phyloP scores from a whole-genome alignment of 92 coral and sea anemone genomes.

The Chrysogorgia sp. region DNA sequence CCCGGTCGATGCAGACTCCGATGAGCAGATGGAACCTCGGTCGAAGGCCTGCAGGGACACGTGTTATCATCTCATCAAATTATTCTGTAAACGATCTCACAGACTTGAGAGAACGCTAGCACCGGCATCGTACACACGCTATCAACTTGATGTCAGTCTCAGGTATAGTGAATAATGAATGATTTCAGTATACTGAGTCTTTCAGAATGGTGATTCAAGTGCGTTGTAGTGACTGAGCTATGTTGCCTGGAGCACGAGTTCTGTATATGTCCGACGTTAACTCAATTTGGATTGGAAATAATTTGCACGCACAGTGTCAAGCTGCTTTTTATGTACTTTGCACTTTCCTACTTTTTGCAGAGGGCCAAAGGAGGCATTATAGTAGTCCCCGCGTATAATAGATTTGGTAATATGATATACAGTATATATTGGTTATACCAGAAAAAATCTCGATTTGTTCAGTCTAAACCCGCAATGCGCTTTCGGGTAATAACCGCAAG shows the following conservation, averaged over 20 bases:
- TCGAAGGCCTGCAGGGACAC: slow-evolving; percentile 69
- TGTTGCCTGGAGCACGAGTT: background rate
- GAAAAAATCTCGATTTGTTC: too few relatives aligned
- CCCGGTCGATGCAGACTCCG: slow-evolving; percentile 39
- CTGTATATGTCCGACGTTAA: too few relatives aligned
- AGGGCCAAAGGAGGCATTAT: too few relatives aligned
- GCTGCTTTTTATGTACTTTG: too few relatives aligned
- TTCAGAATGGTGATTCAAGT: background rate
- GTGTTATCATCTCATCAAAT: slow-evolving; percentile 90
- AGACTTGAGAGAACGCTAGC: slow-evolving; percentile 82
- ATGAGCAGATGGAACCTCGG: slow-evolving; percentile 30
- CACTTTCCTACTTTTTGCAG: too few relatives aligned
- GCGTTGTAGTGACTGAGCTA: background rate
- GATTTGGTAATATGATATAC: too few relatives aligned
- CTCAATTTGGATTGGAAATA: too few relatives aligned
- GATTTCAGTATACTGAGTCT: background rate
- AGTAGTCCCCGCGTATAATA: too few relatives aligned
- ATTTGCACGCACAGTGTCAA: too few relatives aligned
- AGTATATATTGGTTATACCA: too few relatives aligned
- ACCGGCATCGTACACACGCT: slow-evolving; percentile 79
- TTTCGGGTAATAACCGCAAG: too few relatives aligned
- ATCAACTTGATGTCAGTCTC: slow-evolving; percentile 86
- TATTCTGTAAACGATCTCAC: slow-evolving; percentile 91
- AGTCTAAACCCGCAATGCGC: too few relatives aligned
- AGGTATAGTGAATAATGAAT: slow-evolving; percentile 54